Base-by-base conservation (phyloP, 2,888 invertebrate species). In the Drosophila bunnanda region DNA sequence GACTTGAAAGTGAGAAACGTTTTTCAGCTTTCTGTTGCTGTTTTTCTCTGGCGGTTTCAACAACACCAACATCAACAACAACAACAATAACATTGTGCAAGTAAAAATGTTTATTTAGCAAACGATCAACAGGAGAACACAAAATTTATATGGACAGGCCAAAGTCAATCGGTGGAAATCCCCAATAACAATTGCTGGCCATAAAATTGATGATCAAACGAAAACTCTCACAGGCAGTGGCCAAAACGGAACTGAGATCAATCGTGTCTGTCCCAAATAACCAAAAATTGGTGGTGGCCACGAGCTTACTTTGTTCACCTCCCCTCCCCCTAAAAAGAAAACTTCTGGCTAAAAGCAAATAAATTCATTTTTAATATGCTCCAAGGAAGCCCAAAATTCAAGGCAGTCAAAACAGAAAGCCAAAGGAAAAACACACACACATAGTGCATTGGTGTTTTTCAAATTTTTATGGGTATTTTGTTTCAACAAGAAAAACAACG, bases 201-300 rank as follows among this genome's bases (percentile, higher is more conserved):
- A 91, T 90, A 85, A 91, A 91, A 83, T 88, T 80, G 82, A 86
- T 91, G 91, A 90, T 91, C 90, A 91, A 91, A 91, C 83, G 89
- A 82, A 91, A 91, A 90, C 80, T 90, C 83, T 87, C 91, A 89
- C 89, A 81, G 62, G 25, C 20, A 43, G 34, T 25, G 25, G 25
- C 15, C 54, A 55, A 50, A 83, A 80, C 86, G 88, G 83, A 83
- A 82, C 83, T 77, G 59, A 78, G 85, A 88, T 88, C 83, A 84
- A 84, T 84, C 86, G 83, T 50, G 50, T 73, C 72, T 44, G 72
- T 64, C 64, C 64, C 64, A 73, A 36, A 62, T 55, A 41, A 39
- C 54, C 22, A 39, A 58, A 54, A 72, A 56, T 8, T 50, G 50
- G 20, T 46, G 46, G 46, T 41, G n/a, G 41, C 64, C 50, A 25